Evolutionary conservation across 2,888 invertebrate species (phyloP).

Genomic region (Torymus auratus): DNA sequence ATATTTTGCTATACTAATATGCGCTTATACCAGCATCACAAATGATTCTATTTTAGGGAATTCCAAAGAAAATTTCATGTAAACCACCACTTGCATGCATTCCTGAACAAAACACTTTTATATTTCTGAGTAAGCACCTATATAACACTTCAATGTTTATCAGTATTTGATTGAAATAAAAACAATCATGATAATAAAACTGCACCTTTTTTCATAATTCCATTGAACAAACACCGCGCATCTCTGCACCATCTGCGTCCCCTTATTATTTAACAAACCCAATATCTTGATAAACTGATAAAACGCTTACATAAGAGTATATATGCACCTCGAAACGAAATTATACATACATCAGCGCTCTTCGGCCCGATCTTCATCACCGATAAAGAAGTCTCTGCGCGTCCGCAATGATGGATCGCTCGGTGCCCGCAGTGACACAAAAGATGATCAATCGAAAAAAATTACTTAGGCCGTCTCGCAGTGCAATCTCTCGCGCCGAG

Average conservation of each 20-base stretch:
- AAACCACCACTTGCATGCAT: too few species aligned
- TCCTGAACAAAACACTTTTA: too few species aligned
- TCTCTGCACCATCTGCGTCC: not conserved
- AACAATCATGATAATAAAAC: too few species aligned
- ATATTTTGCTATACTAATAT: too few species aligned
- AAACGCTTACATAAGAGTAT: constrained; percentile 4
- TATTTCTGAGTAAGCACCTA: too few species aligned
- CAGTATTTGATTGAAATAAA: too few species aligned
- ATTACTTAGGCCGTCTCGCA: constrained; percentile 1
- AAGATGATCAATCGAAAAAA: constrained; percentile 47
- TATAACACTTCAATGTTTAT: too few species aligned
- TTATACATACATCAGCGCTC: not conserved
- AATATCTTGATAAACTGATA: constrained; percentile 30
- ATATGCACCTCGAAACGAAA: not conserved
- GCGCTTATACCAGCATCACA: too few species aligned
- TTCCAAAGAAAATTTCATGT: too few species aligned
- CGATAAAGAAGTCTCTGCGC: constrained; percentile 42
- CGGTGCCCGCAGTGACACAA: constrained; percentile 3
- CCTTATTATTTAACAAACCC: not conserved
- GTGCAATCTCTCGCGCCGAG: not conserved
- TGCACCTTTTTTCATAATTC: too few species aligned
- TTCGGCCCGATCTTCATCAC: not conserved
- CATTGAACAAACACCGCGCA: too few species aligned
- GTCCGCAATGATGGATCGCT: constrained; percentile 36
- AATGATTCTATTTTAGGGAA: too few species aligned